Evolutionary conservation across 2,113 vertebrate species (phyloP), one percentile per base, ranked within the genome.

Genomic region (Shinisaurus crocodilurus): DNA sequence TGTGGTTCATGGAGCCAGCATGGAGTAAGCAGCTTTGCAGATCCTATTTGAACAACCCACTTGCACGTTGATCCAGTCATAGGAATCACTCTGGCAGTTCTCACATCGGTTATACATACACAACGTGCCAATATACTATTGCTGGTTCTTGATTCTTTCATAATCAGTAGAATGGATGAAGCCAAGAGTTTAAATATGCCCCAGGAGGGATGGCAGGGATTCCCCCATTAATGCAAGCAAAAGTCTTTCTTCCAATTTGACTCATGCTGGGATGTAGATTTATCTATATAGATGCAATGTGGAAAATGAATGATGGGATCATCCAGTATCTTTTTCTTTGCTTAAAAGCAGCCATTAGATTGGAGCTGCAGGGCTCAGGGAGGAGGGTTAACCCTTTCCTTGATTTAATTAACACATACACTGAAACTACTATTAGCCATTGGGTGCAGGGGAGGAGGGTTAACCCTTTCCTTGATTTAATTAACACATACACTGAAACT

Each of bases 101-200:
- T 54, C 85, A 74, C 8, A 72, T 69, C 4, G 18, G 25, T 6
- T 25, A 82, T 3, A 69, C 4, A 40, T 32, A 15, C 37, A 5
- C 54, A 0, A 10, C 20, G 74, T 25, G 12, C 82, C 15, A 7
- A 69, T 43, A 40, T 15, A 18, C 18, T 18, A 48, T 4, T 75
- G 12, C 70, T 40, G 7, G 18, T 40, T 70, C 50, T 54, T 32
- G 43, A 12, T 82, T 72, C 34, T 0, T 0, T 50, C 74, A 54
- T 29, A 69, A 27, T 3, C 0, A 50, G 3, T 1, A 16, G 45
- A 43, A 0, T 16, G 0, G 0, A 82, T n/a, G 48, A 60, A 89
- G 60, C 29, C 54, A 75, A 89, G 0, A 25, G 8, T 43, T 9
- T 81, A 37, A 23, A 29, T 0, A 88, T 45, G 32, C 5, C 32